Evolutionary conservation across 1,140 invertebrate species (phyloP).

Genomic region (Heterodera schachtii): DNA sequence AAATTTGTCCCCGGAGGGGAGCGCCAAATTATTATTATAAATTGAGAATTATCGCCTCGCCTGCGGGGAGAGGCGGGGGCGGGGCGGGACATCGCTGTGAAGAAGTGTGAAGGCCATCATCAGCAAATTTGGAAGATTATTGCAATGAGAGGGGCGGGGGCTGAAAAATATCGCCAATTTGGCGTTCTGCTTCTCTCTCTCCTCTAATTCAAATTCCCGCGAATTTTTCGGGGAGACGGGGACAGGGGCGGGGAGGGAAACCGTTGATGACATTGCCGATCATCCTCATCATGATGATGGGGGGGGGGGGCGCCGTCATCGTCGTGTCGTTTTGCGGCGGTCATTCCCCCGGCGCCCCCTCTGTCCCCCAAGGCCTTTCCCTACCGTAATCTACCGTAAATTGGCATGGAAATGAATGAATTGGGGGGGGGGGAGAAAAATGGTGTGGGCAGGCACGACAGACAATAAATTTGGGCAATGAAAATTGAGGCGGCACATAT

Average conservation of each 20-base stretch:
- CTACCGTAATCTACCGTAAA: neutral
- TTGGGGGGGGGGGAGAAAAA: neutral
- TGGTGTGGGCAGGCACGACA: too few species aligned
- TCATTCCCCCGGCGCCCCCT: neutral
- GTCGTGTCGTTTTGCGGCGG: neutral
- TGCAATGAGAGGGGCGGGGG: neutral
- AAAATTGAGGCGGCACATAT: neutral
- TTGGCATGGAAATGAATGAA: neutral
- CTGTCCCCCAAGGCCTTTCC: neutral
- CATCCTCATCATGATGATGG: neutral
- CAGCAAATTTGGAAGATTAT: conserved; percentile 5
- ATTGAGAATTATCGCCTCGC: neutral
- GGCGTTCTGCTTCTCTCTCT: neutral
- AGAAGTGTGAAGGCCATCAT: neutral
- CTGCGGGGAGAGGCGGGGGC: neutral
- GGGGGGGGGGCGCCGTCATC: neutral
- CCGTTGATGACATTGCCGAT: neutral
- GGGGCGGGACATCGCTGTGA: neutral
- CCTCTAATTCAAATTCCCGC: neutral
- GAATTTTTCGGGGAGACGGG: neutral
- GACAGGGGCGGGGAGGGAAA: neutral
- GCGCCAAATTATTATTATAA: conserved; percentile 19
- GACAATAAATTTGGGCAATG: neutral
- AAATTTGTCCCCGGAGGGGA: neutral
- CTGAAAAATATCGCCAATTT: conserved; percentile 31